Evolutionary conservation across 2,113 vertebrate genomes (phyloP), one percentile per base, ranked within the genome.

Genomic region (Elachura formosa): DNA sequence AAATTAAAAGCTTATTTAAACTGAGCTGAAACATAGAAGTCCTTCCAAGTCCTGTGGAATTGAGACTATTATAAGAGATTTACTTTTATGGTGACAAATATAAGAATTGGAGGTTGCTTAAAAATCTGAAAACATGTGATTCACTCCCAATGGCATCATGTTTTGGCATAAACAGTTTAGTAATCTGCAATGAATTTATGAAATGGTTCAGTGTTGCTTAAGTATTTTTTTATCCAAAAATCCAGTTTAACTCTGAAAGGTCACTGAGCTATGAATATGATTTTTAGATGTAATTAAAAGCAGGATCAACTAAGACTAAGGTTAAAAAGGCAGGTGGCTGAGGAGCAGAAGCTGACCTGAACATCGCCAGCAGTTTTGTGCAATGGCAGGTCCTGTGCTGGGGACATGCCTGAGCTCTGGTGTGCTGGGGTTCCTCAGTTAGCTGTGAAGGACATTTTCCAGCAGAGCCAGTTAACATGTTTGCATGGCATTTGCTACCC

Each of bases 71-170:
- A 9, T 14, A 68, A 34, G 31, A 6, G 48, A 28, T 87, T 89
- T 96, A 54, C 23, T 87, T 86, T 38, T 58, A 26, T 45, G 38
- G 21, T 41, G 20, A 69, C 55, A 88, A 74, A 77, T 58, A 3
- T 15, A 68, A 61, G 31, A 54, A 68, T 31, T 82, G 24, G 17
- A 77, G 56, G 63, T 89, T 81, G 8, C 45, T 63, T 71, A 71
- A 92, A 86, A 90, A 72, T 51, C 16, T 52, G 48, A 78, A 61
- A 58, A 38, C 3, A 3, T 55, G 21, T 40, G 31, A 55, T 89
- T 89, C 40, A 34, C 0, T 72, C 40, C 52, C 66, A 63, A 22
- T 0, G 0, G 40, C 31, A 17, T 24, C 4, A 2, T 52, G 7
- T 54, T 92, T 90, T 86, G 86, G 76, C 76, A 83, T 34, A 69